Conservation (phyloP, 2,797 vertebrate genomes). For the Pristis pectinata region DNA sequence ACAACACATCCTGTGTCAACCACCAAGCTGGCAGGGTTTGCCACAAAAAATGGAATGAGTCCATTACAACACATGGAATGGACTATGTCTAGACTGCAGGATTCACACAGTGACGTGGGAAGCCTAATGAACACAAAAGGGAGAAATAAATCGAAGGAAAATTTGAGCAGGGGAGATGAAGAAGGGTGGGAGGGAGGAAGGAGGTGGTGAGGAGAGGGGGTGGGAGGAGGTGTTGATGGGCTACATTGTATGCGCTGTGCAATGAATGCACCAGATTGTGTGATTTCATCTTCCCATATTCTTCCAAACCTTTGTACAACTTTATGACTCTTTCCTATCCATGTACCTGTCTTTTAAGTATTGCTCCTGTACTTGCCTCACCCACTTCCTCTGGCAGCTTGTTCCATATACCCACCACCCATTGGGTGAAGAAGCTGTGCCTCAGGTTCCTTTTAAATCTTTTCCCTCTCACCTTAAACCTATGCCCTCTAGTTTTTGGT, state of each 20-base stretch:
- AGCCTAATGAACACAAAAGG: background rate
- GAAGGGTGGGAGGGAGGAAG: too few relatives aligned
- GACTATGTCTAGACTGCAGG: background rate
- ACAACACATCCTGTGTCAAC: conserved; percentile 24
- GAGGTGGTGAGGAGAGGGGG: background rate
- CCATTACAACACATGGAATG: background rate
- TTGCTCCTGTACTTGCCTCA: too few relatives aligned
- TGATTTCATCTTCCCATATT: too few relatives aligned
- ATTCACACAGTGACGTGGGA: background rate
- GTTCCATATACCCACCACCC: too few relatives aligned
- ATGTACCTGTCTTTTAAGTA: too few relatives aligned
- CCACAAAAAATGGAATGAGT: background rate
- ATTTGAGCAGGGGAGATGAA: background rate
- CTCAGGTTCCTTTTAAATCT: too few relatives aligned
- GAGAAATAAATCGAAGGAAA: background rate
- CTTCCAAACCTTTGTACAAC: too few relatives aligned
- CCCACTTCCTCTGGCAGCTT: too few relatives aligned
- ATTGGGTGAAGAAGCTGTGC: too few relatives aligned
- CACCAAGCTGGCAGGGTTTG: background rate
- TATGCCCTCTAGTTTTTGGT: too few relatives aligned
- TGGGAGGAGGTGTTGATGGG: background rate
- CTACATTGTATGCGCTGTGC: background rate
- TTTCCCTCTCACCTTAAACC: too few relatives aligned
- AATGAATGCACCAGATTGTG: background rate
- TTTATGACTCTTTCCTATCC: too few relatives aligned